Evolutionary conservation across 2,888 invertebrate species (phyloP), one percentile per base, ranked within the genome.

Genomic region (Platynereis dumerilii): DNA sequence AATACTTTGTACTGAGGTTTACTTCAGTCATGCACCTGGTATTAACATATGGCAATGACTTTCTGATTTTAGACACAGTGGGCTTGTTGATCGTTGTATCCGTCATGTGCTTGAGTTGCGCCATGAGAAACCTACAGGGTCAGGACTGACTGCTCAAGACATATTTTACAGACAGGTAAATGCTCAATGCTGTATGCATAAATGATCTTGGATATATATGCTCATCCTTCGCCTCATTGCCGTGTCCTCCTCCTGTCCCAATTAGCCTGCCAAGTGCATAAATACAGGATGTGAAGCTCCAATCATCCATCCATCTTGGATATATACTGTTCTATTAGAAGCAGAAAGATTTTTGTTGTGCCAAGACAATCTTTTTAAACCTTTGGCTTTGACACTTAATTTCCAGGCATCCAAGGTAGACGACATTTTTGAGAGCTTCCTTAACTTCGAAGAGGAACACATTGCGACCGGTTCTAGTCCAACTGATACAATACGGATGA

Each of bases 81-180:
- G 84, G 74, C 69, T 87, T 67, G 82, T 90, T 69, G 87, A 89
- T 67, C 82, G 85, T 62, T 88, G 88, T 17, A 87, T 91, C 12
- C 87, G 87, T 68, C 81, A 83, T 39, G 87, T 88, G 0, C 83
- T 90, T 1, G 77, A 81, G 10, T 71, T 73, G 34, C 71, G 84
- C 55, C 76, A 76, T 0, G 72, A 75, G 52, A 67, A 61, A 20
- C 61, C 76, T 81, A 86, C 67, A 81, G 87, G 73, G 76, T 81
- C 74, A 79, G 86, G 86, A 26, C 83, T 92, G n/a, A 90, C 90
- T 0, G 83, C 88, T 2, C 90, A 91, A 72, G 92, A 92, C 82
- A 80, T 92, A 52, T 92, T 92, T 82, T 92, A 90, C 80, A 88
- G 91, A 53, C 88, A 86, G 78, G 85, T 86, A 66, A 68, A 72